Percentiles rank a stretch among this genome's conserved stretches.
Evolutionary conservation across 2,113 vertebrate species (phyloP).

Genomic region (Panthera uncia): DNA sequence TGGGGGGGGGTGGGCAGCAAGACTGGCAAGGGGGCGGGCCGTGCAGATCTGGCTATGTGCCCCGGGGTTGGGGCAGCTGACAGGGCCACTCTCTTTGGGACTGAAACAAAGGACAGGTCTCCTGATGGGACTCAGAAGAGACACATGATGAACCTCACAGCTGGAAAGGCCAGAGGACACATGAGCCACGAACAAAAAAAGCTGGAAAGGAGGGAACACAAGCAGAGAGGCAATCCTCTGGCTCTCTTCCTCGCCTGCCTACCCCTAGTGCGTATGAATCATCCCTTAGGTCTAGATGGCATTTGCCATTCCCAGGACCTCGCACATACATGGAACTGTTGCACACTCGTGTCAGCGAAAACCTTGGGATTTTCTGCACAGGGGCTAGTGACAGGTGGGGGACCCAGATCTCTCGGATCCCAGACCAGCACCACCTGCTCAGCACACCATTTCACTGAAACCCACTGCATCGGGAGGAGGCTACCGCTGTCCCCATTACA

Average conservation of each 20-base stretch:
- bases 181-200: neutral
- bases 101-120: neutral
- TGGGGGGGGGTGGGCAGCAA: too few relatives aligned
- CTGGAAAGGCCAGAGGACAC: neutral
- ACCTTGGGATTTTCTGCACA: too few relatives aligned
- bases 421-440: neutral
- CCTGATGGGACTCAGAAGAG: neutral
- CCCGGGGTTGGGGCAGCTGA: neutral
- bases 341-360: neutral
- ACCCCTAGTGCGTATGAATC: neutral
- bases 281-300: too few relatives aligned
- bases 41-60: accelerated
- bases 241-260: neutral
- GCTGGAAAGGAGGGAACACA: neutral
- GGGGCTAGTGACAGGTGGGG: neutral
- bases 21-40: accelerated
- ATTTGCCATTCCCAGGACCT: neutral
- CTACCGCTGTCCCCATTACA: neutral
- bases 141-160: neutral
- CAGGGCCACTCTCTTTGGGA: neutral
- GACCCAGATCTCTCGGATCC: neutral
- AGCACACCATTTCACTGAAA: neutral
- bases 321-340: accelerated
- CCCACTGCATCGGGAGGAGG: neutral
- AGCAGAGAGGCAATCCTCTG: too few relatives aligned